Evolutionary conservation across 2,797 vertebrate genomes (phyloP).

Genomic region (Sarcoramphus papa): DNA sequence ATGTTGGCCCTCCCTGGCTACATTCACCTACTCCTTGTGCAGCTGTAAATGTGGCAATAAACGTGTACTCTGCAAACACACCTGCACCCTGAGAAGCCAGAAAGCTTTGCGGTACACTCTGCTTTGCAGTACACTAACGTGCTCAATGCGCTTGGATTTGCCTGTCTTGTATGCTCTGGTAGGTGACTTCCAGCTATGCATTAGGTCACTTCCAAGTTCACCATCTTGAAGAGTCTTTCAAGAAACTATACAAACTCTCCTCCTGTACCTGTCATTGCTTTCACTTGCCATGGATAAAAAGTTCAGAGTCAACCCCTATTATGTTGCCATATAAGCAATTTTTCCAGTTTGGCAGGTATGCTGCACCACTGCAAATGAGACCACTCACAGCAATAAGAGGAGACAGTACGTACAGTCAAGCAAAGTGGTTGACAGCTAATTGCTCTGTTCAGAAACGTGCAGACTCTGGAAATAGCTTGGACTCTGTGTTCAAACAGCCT

Average conservation of each 20-base stretch:
- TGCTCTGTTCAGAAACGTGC: background rate
- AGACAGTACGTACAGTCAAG: background rate
- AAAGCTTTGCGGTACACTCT: background rate
- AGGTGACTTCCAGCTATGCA: background rate
- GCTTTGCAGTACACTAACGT: background rate
- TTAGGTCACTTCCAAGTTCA: background rate
- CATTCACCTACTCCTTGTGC: background rate
- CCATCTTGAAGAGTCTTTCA: background rate
- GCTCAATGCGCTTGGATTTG: background rate
- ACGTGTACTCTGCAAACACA: background rate
- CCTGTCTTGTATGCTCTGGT: no score
- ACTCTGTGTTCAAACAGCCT: background rate
- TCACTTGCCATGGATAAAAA: background rate
- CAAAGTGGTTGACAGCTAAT: background rate
- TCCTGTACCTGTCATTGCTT: background rate
- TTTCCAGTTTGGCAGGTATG: background rate
- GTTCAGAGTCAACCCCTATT: background rate
- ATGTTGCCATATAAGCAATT: background rate
- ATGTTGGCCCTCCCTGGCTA: background rate
- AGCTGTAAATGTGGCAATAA: background rate
- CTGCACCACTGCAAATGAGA: background rate
- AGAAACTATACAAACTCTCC: background rate
- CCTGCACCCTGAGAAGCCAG: background rate
- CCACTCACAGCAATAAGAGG: background rate
- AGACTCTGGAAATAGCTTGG: background rate